These are phyloP conservation scores for Natrix natrix DNA, from an alignment of 2,797 vertebrate species.

Conservation along the genomic window DNA sequence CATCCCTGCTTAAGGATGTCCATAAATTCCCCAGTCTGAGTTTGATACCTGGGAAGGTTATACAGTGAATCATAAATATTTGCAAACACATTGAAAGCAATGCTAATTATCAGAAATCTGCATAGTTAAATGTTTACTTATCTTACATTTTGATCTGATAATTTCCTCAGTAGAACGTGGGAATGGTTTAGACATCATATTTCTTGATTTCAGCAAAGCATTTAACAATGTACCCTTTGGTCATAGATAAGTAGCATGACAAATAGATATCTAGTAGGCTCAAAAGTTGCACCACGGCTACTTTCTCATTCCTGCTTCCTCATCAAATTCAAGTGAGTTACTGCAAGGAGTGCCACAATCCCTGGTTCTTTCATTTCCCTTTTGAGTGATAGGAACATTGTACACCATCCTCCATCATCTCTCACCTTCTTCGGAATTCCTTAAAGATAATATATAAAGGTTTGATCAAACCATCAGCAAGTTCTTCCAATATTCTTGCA, in stretches of 20 bases:
- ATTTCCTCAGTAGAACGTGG: background rate
- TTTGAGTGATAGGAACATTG: background rate
- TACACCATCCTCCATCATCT: background rate
- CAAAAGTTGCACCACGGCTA: background rate
- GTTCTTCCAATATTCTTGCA: background rate
- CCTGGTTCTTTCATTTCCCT: background rate
- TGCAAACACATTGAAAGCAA: background rate
- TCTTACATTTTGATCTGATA: background rate
- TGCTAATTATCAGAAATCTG: background rate
- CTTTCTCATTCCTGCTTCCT: background rate
- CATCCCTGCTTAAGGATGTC: background rate
- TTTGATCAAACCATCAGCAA: background rate
- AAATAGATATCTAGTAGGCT: background rate
- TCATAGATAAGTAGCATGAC: background rate
- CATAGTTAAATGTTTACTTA: background rate
- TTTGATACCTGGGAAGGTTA: background rate
- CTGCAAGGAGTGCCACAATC: background rate
- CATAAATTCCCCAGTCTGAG: background rate
- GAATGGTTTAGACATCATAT: background rate
- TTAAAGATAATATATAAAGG: background rate
- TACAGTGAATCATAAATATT: background rate
- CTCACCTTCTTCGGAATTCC: background rate
- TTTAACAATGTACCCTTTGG: background rate
- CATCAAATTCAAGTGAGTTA: background rate
- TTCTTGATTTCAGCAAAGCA: background rate